A percentile compares a stretch with the other conserved stretches of the same genome.
Evolutionary conservation across 2,797 vertebrate genomes (phyloP).

Genomic region (Orestias chungarensis): DNA sequence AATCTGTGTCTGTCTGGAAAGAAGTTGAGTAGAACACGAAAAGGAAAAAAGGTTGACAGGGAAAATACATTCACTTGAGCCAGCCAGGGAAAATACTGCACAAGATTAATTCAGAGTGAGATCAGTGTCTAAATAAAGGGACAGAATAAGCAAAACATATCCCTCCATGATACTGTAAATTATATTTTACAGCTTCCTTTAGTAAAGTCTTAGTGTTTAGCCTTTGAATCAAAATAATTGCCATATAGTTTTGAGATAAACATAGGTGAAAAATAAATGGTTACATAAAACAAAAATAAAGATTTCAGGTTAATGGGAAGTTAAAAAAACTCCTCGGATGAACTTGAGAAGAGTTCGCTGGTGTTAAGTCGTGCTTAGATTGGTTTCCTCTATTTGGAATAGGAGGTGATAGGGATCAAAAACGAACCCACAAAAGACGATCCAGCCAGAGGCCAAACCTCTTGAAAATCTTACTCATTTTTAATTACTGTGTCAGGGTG

Average conservation of each 20-base stretch:
- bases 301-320: not conserved
- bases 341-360: slow-evolving; percentile 33
- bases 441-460: slow-evolving; percentile 38
- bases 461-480: slow-evolving; percentile 40
- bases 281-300: not conserved
- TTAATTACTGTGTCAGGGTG: slow-evolving; percentile 70
- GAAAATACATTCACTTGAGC: not conserved
- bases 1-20: slow-evolving; percentile 24
- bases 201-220: not conserved
- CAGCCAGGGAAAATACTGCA: not conserved
- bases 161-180: not conserved
- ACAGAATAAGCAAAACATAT: not conserved
- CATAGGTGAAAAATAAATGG: not conserved
- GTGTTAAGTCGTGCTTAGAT: slow-evolving; percentile 42
- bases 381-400: slow-evolving; percentile 57
- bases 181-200: not conserved
- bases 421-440: slow-evolving; percentile 56
- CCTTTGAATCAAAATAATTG: not conserved
- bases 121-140: slow-evolving; percentile 1
- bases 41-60: slow-evolving; percentile 3
- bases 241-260: not conserved
- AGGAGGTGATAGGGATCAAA: slow-evolving; percentile 53
- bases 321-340: slow-evolving; percentile 18
- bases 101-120: slow-evolving; percentile 1
- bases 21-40: slow-evolving; percentile 10